Base-by-base conservation (phyloP, 2,888 invertebrate species). In the Elysia crispata region DNA sequence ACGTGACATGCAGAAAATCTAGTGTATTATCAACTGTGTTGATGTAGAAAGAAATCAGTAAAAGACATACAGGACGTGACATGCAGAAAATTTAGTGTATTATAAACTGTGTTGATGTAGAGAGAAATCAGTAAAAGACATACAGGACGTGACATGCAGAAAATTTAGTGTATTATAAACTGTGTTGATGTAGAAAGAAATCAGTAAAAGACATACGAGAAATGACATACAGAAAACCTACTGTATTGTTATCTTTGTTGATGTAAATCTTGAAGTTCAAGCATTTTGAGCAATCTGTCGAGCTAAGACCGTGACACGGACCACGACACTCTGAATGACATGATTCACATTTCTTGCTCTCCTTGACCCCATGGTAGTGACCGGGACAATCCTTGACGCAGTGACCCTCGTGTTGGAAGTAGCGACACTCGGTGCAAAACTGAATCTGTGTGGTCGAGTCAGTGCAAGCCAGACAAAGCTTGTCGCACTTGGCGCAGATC, bases 401-500 rank as follows among this genome's bases (percentile, higher is more conserved):
- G 54, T 82, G 75, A 89, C 97, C 97, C 0, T 96, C 96, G 81
- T 95, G 94, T 88, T 96, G 96, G 91, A 95, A 98, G 79, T 95
- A 95, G 33, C 95, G 94, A 91, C 98, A 98, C 85, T 96, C 95
- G 87, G 95, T 95, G 91, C 98, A 98, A 87, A 97, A 96, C 41
- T 41, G 5, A 3, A 41, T 11, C 1, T 76, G 82, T 86, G 96
- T 96, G 31, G 98, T 97, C 89, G 96, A 97, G 1, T 96, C 96
- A 11, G 95, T 95, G 91, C 98, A 98, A 83, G 95, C 95, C 85
- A 95, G 95, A 91, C 98, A 98, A 62, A 96, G 93, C 0, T 96
- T 95, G 93, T 98, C 97, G 90, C 98, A 98, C 91, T 95, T 96
- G 82, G 96, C 94, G 89, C 98, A 98, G 50, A 97, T 95, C 91